These are phyloP conservation scores for Drosophila lini DNA, from an alignment of 1,140 invertebrate species.

Conservation along the genomic window DNA sequence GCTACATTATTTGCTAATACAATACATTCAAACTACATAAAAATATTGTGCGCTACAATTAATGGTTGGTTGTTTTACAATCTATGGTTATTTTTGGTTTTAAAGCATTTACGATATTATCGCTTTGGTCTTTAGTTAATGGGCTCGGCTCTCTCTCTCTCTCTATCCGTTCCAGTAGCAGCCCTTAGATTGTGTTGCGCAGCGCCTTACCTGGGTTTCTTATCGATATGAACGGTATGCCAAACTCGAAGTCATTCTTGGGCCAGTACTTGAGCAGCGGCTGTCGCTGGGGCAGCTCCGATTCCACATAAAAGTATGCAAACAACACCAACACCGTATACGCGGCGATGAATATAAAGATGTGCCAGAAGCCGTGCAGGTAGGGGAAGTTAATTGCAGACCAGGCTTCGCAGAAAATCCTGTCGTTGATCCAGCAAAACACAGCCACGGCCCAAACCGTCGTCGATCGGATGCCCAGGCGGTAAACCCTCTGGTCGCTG, in stretches of 20 bases:
- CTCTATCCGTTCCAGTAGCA: slow-evolving; percentile 12
- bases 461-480: slow-evolving; percentile 88
- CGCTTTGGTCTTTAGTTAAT: slow-evolving; percentile 33
- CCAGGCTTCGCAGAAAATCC: slow-evolving; percentile 91
- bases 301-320: slow-evolving; percentile 91
- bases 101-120: slow-evolving; percentile 59
- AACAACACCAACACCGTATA: slow-evolving; percentile 91
- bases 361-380: slow-evolving; percentile 92
- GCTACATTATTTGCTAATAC: slow-evolving; percentile 36
- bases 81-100: slow-evolving; percentile 23
- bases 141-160: slow-evolving; percentile 34
- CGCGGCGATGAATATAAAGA: slow-evolving; percentile 91
- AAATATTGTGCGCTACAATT: slow-evolving; percentile 45
- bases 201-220: slow-evolving; percentile 85
- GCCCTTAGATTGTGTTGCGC: slow-evolving; percentile 67
- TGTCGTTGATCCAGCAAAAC: slow-evolving; percentile 91
- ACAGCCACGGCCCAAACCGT: slow-evolving; percentile 89
- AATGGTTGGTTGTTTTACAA: slow-evolving; percentile 27
- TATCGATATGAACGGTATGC: slow-evolving; percentile 90
- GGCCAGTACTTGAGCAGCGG: slow-evolving; percentile 91
- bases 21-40: slow-evolving; percentile 45
- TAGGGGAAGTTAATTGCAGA: slow-evolving; percentile 91
- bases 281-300: slow-evolving; percentile 89
- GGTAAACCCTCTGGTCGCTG: slow-evolving; percentile 87
- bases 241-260: slow-evolving; percentile 89